A percentile compares a stretch with the other conserved stretches of the same genome.
Conservation (phyloP, 2,797 vertebrate species). For the Coranthus polyacanthus region DNA sequence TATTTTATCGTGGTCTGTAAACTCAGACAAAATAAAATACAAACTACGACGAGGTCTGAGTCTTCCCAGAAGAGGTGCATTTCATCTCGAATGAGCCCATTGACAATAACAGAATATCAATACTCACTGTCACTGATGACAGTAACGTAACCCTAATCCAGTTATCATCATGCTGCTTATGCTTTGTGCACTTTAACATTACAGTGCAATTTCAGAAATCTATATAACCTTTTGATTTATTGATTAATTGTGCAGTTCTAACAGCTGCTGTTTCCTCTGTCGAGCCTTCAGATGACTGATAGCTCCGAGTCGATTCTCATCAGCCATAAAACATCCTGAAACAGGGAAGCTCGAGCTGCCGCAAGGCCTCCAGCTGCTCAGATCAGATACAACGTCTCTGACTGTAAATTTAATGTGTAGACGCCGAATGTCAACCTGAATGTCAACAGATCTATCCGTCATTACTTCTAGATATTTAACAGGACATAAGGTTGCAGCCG, state of each 20-base stretch:
- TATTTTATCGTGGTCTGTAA: no score
- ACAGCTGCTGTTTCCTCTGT: background rate
- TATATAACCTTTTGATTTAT: background rate
- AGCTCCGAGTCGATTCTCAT: conserved; percentile 18
- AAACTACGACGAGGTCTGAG: no score
- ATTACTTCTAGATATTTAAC: background rate
- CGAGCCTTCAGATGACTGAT: conserved; percentile 3
- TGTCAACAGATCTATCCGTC: background rate
- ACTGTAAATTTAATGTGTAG: background rate
- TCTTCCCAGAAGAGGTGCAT: no score
- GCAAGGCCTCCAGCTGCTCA: conserved; percentile 5
- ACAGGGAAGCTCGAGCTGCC: conserved; percentile 15
- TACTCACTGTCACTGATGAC: no score
- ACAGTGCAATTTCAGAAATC: background rate
- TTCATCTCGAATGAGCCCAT: no score
- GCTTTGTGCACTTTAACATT: background rate
- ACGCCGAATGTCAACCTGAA: background rate
- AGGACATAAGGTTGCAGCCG: no score
- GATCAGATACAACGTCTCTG: background rate
- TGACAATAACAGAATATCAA: no score
- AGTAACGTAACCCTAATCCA: no score
- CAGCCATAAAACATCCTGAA: conserved; percentile 22
- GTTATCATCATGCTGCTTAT: no score
- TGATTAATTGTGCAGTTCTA: background rate
- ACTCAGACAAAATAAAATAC: no score